Base-by-base conservation (phyloP, 2,797 vertebrate species). In the Eleutherodactylus coqui region DNA sequence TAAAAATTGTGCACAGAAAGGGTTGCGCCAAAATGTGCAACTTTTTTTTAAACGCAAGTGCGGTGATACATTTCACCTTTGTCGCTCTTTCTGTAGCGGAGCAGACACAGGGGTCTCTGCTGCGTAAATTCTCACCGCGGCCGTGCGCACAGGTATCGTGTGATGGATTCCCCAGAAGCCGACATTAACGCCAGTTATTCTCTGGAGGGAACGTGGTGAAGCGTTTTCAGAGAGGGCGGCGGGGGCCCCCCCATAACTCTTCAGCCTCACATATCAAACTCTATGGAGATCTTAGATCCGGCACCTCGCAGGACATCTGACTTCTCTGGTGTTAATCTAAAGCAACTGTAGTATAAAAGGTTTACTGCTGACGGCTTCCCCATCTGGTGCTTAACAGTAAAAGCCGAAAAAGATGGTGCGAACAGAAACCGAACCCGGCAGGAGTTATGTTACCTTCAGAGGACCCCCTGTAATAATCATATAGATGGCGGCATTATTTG, bases 291-390 rank as follows among this genome's bases (percentile, higher is more conserved):
- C 69, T 58, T 24, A 58, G 7, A 38, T 64, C 75, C 79, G 47
- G 84, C 84, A 80, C 84, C 84, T 80, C 51, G 36, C 51, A 34
- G n/a, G 73, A 60, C 75, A 75, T 60, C 81, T 73, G 49, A 72
- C 51, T 75, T 38, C 67, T 64, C n/a, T 67, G 75, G 83, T 78
- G 83, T 82, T 82, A 82, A 86, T 86, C 79, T 82, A 82, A 82
- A 82, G 85, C 84, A 86, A 86, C 77, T 75, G 77, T 55, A 47
- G 27, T 76, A 69, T 70, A 41, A 67, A 76, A 77, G 58, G 72
- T 38, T 5, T 51, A 27, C n/a, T 11, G 60, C 32, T 32, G 79
- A 86, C 60, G 13, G 16, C 3, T 75, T 67, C 47, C 17, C 58
- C 60, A 82, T 58, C 45, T 76, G 45, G 85, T 36, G 27, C 69